These are phyloP conservation scores for Drosophila quadrilineata DNA, from an alignment of 1,140 invertebrate genomes.

Conservation along the genomic window DNA sequence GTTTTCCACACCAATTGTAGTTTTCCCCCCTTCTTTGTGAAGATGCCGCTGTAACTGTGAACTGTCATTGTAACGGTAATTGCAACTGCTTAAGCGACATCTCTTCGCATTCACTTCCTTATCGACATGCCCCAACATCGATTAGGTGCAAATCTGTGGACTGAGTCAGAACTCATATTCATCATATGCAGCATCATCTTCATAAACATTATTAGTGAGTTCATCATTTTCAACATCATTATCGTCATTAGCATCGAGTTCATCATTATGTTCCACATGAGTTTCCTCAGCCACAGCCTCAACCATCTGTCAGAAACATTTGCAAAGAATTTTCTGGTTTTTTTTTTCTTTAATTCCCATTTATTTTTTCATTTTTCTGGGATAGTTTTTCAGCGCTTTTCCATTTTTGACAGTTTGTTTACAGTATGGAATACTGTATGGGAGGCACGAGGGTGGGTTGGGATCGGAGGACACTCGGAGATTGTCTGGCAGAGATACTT, in stretches of 20 bases:
- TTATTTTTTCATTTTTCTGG: not conserved
- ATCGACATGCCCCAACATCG: too few relatives aligned
- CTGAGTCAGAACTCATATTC: not conserved
- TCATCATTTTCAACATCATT: not conserved
- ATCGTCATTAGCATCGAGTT: not conserved
- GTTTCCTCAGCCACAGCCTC: not conserved
- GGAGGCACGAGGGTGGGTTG: not conserved
- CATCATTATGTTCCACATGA: conserved; percentile 10
- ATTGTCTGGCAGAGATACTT: conserved; percentile 41
- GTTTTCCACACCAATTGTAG: conserved; percentile 18
- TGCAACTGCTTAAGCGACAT: not conserved
- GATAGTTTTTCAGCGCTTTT: conserved; percentile 12
- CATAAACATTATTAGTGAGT: too few relatives aligned
- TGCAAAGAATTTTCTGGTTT: conserved; percentile 38
- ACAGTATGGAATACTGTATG: conserved; percentile 36
- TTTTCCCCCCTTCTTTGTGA: not conserved
- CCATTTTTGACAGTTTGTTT: conserved; percentile 67
- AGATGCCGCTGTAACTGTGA: conserved; percentile 16
- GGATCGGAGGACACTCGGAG: conserved; percentile 16
- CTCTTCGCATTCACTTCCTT: not conserved
- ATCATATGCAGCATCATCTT: not conserved
- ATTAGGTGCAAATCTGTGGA: too few relatives aligned
- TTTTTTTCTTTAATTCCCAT: not conserved
- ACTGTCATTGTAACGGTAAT: conserved; percentile 2
- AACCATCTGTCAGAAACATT: conserved; percentile 15